Percentiles rank a stretch among this genome's conserved stretches.
phyloP scores from a whole-genome alignment of 2,888 invertebrate species.

The Mythimna ferrago region DNA sequence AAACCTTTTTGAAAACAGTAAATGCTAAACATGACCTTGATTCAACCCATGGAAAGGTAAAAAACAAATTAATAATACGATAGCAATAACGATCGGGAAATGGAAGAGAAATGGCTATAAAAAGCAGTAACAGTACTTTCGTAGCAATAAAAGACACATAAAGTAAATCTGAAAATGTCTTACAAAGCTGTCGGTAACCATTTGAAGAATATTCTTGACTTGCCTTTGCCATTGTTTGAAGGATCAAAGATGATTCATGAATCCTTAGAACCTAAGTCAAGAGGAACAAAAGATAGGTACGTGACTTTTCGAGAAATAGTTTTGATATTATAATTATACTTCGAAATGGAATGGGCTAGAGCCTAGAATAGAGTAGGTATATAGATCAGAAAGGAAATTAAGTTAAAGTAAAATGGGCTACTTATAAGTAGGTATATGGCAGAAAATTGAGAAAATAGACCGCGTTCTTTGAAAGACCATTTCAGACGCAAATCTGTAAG shows the following conservation, averaged over 20 bases:
- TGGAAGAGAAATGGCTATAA: background rate
- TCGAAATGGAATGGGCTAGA: background rate
- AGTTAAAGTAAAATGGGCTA: background rate
- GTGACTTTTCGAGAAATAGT: constrained; percentile 18
- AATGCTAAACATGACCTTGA: background rate
- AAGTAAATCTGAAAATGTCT: background rate
- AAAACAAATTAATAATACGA: background rate
- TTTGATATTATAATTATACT: constrained; percentile 1
- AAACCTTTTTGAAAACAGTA: background rate
- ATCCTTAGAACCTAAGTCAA: constrained; percentile 26
- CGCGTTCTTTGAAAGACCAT: too few species aligned
- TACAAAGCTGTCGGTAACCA: constrained; percentile 7
- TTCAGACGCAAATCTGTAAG: too few species aligned
- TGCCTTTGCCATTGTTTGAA: constrained; percentile 14
- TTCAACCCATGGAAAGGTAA: background rate
- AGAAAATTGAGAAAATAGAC: too few species aligned
- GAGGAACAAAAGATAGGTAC: constrained; percentile 17
- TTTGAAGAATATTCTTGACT: constrained; percentile 21
- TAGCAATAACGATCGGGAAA: background rate
- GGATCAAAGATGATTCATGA: constrained; percentile 29
- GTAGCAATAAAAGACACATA: constrained; percentile 1
- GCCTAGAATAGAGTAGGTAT: background rate
- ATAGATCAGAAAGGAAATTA: constrained; percentile 1
- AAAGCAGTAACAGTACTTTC: background rate
- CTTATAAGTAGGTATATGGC: too few species aligned